Evolutionary conservation across 2,888 invertebrate species (phyloP), one percentile per base, ranked within the genome.

Genomic region (Nomada goodeniana): DNA sequence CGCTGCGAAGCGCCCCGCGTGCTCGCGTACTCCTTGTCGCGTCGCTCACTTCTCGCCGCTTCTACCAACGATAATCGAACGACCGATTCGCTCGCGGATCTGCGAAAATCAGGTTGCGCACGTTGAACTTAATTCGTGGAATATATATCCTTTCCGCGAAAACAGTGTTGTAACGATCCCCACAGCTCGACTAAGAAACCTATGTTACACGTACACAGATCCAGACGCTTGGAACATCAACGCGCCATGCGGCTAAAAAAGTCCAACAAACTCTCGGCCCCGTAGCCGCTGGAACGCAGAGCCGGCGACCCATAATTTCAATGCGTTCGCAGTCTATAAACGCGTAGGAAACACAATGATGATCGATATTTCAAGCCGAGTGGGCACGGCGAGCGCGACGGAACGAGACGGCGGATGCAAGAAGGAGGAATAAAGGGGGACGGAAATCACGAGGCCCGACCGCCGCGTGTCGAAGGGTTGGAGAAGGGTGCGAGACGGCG

Each of bases 311-410:
- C 63, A 68, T 72, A 80, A 80, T 79, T 79, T 68, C 79, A 36
- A 63, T 29, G 63, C 78, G 67, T 80, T 71, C 72, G 79, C 79
- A 72, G 79, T 72, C 67, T 57, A 78, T 71, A 80, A 80, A 71
- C 67, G 80, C 57, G 79, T 63, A 52, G 77, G 57, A 68, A 79
- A 73, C 80, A 79, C 73, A 79, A 73, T 73, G 73, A 80, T 80
- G 80, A 80, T 80, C 80, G 80, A 80, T 80, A 80, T 80, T 80
- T 80, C 75, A 80, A 59, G 74, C 60, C 26, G 61, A 64, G 52
- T 5, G n/a, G 18, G 18, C 23, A 18, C 57, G 57, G 7, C 29
- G 13, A 52, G 50, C 52, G 29, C 5, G n/a, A 15, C 23, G 15
- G 20, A 18, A 11, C 20, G 44, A 44, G 18, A 44, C 42, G 13